phyloP scores from a whole-genome alignment of 2,888 invertebrate species.

The Heliconius ismenius region DNA sequence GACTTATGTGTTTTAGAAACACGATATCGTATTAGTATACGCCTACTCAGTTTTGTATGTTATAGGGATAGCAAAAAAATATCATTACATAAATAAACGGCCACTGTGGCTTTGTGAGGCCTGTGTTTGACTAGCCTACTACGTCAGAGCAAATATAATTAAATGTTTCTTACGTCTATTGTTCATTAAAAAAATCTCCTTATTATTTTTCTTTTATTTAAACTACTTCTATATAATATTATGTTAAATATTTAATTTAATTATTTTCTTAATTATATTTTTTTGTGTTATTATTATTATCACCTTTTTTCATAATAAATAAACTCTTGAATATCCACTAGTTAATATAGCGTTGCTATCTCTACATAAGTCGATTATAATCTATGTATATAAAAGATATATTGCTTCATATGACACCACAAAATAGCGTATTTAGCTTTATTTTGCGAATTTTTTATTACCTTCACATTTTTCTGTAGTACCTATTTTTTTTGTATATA shows the following conservation, averaged over 20 bases:
- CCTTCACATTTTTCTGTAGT: not conserved
- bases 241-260: not conserved
- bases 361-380: conserved; percentile 13
- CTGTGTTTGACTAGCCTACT: not conserved
- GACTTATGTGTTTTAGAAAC: not conserved
- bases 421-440: conserved; percentile 23
- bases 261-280: not conserved
- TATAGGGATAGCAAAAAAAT: conserved; percentile 18
- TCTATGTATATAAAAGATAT: conserved; percentile 21
- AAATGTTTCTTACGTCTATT: not conserved
- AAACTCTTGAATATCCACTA: not conserved
- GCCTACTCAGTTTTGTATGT: not conserved
- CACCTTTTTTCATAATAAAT: not conserved
- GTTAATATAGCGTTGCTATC: not conserved
- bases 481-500: not conserved
- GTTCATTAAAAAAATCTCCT: not conserved
- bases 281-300: not conserved
- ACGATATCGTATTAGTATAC: conserved; percentile 8
- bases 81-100: conserved; percentile 5
- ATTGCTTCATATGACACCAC: conserved; percentile 10
- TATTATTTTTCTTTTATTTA: not conserved
- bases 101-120: conserved; percentile 6
- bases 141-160: not conserved
- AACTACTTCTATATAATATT: not conserved
- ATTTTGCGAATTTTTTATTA: conserved; percentile 9